Percentiles rank a stretch among this genome's conserved stretches.
Conservation (phyloP, 2,113 vertebrate genomes). For the Ursus arctos region DNA sequence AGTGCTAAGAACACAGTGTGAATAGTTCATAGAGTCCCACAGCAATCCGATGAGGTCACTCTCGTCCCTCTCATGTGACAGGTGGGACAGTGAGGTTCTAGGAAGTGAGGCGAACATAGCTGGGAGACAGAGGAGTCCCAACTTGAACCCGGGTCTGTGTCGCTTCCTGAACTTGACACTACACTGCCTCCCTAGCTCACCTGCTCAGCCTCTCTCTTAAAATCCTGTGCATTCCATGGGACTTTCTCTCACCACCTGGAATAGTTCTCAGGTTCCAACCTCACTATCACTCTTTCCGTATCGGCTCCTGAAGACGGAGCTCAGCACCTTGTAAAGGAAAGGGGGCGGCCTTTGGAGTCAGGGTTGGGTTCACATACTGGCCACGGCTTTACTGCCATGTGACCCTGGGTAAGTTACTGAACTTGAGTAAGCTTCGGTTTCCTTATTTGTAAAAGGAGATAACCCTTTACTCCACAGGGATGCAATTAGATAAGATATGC, state of each 20-base stretch:
- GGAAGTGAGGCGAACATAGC: not conserved
- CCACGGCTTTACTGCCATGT: not conserved
- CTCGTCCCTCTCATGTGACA: not conserved
- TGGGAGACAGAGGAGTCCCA: not conserved
- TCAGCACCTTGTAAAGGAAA: not conserved
- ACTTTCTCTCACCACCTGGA: not conserved
- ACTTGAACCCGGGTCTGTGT: not conserved
- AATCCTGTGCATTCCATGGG: not conserved
- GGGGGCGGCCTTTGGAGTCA: not conserved
- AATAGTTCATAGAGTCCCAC: not conserved
- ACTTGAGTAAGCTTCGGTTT: slow-evolving; percentile 24
- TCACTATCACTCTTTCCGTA: not conserved
- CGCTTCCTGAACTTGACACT: not conserved
- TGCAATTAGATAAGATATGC: not conserved
- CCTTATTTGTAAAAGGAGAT: not conserved
- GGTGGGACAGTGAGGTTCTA: not conserved
- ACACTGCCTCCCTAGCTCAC: not conserved
- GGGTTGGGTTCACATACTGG: not conserved
- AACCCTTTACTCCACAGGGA: not conserved
- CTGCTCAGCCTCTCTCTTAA: not conserved
- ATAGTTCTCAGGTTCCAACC: not conserved
- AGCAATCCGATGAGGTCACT: not conserved
- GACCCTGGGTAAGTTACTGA: not conserved
- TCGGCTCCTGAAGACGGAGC: not conserved
- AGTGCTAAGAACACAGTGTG: not conserved